These are phyloP conservation scores for Stenotaenia linearis DNA, from an alignment of 2,888 invertebrate species.

Conservation along the genomic window DNA sequence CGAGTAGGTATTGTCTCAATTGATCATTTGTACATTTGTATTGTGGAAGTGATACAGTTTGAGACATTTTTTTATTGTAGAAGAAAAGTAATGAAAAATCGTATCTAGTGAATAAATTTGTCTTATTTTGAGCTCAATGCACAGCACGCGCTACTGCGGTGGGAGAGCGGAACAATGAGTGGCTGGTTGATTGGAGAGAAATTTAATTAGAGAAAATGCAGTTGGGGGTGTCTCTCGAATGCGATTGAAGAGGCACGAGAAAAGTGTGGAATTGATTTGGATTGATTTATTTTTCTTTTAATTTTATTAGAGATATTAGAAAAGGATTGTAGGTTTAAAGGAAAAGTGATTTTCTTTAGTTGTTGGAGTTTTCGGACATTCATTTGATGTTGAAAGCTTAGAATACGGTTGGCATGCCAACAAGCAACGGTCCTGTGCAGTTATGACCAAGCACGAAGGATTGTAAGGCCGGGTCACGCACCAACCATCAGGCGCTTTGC, in stretches of 20 bases:
- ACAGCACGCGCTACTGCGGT: not conserved
- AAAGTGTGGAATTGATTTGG: not conserved
- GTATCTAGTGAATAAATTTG: not conserved
- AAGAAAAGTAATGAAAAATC: not conserved
- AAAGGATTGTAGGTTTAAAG: not conserved
- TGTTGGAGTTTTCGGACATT: not conserved
- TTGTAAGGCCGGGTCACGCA: conserved; percentile 21
- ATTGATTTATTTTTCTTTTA: not conserved
- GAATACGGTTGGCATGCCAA: not conserved
- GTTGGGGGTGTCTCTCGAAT: not conserved
- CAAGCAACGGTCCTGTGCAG: not conserved
- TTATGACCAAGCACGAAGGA: conserved; percentile 5
- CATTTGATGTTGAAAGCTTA: not conserved
- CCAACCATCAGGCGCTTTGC: conserved; percentile 10
- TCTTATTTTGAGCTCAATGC: not conserved
- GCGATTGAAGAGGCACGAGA: not conserved
- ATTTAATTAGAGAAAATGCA: conserved; percentile 30
- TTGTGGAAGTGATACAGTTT: not conserved
- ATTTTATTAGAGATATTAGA: not conserved
- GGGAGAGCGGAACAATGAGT: not conserved
- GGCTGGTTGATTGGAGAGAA: conserved; percentile 27
- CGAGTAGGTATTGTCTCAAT: not conserved
- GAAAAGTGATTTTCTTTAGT: not conserved
- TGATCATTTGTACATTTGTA: not conserved
- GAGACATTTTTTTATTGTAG: not conserved